Conservation (phyloP, 2,888 invertebrate genomes). For the Escarpia spicata region DNA sequence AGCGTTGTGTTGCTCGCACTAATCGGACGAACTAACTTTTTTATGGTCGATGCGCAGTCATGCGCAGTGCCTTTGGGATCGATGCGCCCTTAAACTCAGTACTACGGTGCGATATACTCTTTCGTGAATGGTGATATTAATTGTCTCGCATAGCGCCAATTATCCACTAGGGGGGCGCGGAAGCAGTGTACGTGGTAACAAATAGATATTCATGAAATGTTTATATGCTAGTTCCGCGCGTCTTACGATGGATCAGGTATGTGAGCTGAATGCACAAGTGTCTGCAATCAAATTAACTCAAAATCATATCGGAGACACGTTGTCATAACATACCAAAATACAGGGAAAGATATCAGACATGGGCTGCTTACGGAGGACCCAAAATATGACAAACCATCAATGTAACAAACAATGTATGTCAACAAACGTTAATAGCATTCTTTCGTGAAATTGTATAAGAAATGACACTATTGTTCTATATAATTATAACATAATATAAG, state of each 20-base stretch:
- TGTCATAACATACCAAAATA: too few relatives aligned
- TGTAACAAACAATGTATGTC: too few relatives aligned
- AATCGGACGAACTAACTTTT: conserved; percentile 5
- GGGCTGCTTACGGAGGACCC: too few relatives aligned
- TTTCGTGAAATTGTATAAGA: too few relatives aligned
- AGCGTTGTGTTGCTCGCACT: not conserved
- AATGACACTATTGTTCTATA: too few relatives aligned
- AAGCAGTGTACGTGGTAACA: not conserved
- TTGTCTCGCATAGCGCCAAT: conserved; percentile 1
- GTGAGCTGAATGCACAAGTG: not conserved
- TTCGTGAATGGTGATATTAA: not conserved
- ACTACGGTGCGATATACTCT: not conserved
- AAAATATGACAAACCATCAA: too few relatives aligned
- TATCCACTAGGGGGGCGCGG: not conserved
- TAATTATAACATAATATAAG: too few relatives aligned
- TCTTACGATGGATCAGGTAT: not conserved
- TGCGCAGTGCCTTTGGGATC: not conserved
- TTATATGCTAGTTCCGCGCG: not conserved
- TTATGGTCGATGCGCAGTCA: conserved; percentile 3
- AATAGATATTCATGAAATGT: conserved; percentile 1
- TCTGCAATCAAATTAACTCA: not conserved
- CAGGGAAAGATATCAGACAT: too few relatives aligned
- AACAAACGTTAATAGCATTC: too few relatives aligned
- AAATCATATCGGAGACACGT: too few relatives aligned
- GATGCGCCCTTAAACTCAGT: not conserved